These are phyloP conservation scores for Xylophagus ater DNA, from an alignment of 2,888 invertebrate species.

Conservation along the genomic window DNA sequence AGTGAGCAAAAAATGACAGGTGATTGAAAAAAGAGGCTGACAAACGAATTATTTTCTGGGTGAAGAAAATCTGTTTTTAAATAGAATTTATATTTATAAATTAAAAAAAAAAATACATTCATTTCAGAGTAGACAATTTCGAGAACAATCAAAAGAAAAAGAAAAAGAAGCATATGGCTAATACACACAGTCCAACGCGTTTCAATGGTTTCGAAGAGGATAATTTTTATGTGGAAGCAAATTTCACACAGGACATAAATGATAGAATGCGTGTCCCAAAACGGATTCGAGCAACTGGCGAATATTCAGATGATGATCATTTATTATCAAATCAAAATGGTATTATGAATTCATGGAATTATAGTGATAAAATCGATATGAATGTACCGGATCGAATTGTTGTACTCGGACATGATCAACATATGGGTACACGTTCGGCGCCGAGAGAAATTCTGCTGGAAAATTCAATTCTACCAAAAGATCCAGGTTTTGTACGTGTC, in stretches of 20 bases:
- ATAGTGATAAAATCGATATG: conserved; percentile 75
- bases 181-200: conserved; percentile 49
- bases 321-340: conserved; percentile 47
- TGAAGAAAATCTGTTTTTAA: too few relatives aligned
- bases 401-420: conserved; percentile 69
- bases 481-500: conserved; percentile 64
- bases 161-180: too few relatives aligned
- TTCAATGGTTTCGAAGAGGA: conserved; percentile 54
- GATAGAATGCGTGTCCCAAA: conserved; percentile 74
- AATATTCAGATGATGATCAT: conserved; percentile 52
- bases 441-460: conserved; percentile 78
- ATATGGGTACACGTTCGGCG: conserved; percentile 60
- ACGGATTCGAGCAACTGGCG: conserved; percentile 63
- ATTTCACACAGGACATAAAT: conserved; percentile 66
- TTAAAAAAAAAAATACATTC: too few relatives aligned
- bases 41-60: too few relatives aligned
- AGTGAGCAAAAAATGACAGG: too few relatives aligned
- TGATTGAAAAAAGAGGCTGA: too few relatives aligned
- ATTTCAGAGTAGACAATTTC: too few relatives aligned
- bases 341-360: conserved; percentile 49
- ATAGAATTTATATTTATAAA: too few relatives aligned
- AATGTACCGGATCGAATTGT: conserved; percentile 88
- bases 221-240: conserved; percentile 45
- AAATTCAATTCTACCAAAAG: conserved; percentile 63
- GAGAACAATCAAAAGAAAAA: too few relatives aligned